These are phyloP conservation scores for Psittacus erithacus DNA, from an alignment of 2,113 vertebrate species.

Conservation along the genomic window DNA sequence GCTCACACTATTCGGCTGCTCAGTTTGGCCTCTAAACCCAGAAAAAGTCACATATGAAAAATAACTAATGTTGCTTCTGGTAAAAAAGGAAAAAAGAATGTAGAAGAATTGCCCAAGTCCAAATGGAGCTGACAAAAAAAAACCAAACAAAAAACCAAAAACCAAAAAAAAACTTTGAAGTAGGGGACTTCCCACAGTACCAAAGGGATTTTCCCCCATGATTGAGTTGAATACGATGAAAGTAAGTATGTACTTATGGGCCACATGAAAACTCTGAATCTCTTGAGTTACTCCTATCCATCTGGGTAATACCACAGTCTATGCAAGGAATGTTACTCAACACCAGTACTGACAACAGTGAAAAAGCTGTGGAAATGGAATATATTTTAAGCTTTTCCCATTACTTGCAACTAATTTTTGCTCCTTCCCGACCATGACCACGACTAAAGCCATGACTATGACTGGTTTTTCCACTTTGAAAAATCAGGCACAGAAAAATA, in stretches of 20 bases:
- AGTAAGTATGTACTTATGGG: background rate
- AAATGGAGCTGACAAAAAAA: background rate
- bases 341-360: background rate
- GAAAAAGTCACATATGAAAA: background rate
- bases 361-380: background rate
- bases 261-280: background rate
- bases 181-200: background rate
- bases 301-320: background rate
- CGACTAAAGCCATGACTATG: background rate
- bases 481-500: background rate
- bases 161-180: background rate
- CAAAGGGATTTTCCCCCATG: background rate
- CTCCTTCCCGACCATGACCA: background rate
- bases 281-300: background rate
- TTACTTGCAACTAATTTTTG: background rate
- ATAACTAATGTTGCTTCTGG: background rate
- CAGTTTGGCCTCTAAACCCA: background rate
- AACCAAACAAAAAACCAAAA: background rate
- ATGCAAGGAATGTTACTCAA: background rate
- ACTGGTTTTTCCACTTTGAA: background rate
- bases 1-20: background rate
- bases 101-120: background rate
- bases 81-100: background rate
- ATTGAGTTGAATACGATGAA: background rate
- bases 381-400: background rate